These are phyloP conservation scores for Calameuta idolon DNA, from an alignment of 2,888 invertebrate species.

Conservation along the genomic window DNA sequence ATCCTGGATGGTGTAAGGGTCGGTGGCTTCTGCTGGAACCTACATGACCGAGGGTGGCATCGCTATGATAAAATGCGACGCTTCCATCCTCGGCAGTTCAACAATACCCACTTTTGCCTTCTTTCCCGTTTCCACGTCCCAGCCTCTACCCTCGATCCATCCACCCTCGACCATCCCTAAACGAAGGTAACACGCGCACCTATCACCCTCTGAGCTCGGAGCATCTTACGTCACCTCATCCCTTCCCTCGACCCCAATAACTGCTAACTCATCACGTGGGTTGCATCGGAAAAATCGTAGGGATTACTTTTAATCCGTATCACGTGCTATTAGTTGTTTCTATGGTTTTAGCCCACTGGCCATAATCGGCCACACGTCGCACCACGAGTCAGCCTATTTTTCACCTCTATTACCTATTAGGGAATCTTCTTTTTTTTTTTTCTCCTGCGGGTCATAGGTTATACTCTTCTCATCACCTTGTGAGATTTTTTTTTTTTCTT, in stretches of 20 bases:
- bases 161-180: conserved; percentile 1
- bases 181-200: conserved; percentile 8
- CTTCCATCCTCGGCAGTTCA: conserved; percentile 25
- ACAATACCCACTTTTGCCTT: conserved; percentile 24
- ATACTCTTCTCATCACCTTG: too few relatives aligned
- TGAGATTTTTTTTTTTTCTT: background rate
- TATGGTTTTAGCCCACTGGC: background rate
- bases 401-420: background rate
- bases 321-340: conserved; percentile 22
- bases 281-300: conserved; percentile 30
- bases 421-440: background rate
- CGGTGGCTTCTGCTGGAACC: conserved; percentile 23
- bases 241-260: conserved; percentile 19
- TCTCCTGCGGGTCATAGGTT: background rate
- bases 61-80: conserved; percentile 32
- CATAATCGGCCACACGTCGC: background rate
- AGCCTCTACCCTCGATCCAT: conserved; percentile 12
- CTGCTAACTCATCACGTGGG: conserved; percentile 29
- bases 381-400: background rate
- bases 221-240: background rate
- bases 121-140: conserved; percentile 10
- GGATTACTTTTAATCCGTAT: conserved; percentile 34
- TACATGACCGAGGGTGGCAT: conserved; percentile 7
- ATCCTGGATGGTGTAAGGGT: conserved; percentile 13
- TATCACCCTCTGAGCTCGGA: background rate